Evolutionary conservation across 2,113 vertebrate genomes (phyloP).

Genomic region (Brevimyrus niger): DNA sequence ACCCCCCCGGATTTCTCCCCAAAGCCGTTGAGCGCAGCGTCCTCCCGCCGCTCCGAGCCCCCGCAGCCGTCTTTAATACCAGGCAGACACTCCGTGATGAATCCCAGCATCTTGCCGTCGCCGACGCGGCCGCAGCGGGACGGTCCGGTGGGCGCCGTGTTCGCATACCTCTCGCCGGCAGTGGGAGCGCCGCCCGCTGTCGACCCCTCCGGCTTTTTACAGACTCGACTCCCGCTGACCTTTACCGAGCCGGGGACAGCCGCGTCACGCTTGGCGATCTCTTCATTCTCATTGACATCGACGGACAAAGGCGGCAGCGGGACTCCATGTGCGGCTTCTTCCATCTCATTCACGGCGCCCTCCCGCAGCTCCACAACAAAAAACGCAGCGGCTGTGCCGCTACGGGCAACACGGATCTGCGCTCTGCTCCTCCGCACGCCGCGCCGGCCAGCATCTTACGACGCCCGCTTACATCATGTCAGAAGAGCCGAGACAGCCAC

Average conservation of each 20-base stretch:
- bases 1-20: constrained; percentile 32
- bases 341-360: constrained; percentile 51
- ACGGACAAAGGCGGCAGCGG: constrained; percentile 33
- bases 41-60: constrained; percentile 23
- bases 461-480: background rate
- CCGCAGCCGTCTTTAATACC: constrained; percentile 29
- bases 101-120: constrained; percentile 28
- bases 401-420: constrained; percentile 34
- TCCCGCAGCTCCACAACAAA: constrained; percentile 20
- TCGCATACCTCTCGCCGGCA: constrained; percentile 39
- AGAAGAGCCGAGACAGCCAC: background rate
- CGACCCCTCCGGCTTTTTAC: background rate
- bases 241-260: background rate
- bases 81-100: constrained; percentile 30
- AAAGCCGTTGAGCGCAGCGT: constrained; percentile 50
- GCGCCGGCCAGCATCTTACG: constrained; percentile 49
- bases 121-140: background rate
- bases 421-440: constrained; percentile 45
- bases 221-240: constrained; percentile 11
- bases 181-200: constrained; percentile 29
- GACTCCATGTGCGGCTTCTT: constrained; percentile 35
- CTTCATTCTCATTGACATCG: constrained; percentile 54
- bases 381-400: constrained; percentile 32
- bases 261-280: constrained; percentile 7
- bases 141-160: background rate